Percentiles rank a stretch among this genome's conserved stretches.
These are phyloP conservation scores for Melipona beecheii DNA, from an alignment of 2,888 invertebrate species.

Conservation along the genomic window DNA sequence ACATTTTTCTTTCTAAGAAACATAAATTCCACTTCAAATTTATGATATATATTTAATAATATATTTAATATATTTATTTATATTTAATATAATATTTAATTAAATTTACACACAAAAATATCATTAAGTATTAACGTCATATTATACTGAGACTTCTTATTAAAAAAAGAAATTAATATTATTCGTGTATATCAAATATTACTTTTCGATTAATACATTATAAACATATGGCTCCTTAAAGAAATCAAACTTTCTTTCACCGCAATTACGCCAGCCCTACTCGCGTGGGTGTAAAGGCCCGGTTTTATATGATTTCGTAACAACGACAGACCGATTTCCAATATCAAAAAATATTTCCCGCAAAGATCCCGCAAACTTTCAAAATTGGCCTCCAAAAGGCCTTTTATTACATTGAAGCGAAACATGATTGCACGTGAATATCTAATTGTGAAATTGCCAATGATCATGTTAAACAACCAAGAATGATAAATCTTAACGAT, in stretches of 20 bases:
- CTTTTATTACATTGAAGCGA: conserved; percentile 33
- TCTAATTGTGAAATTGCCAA: conserved; percentile 41
- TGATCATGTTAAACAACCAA: conserved; percentile 35
- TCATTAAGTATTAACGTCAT: not conserved
- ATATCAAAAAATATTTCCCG: conserved; percentile 69
- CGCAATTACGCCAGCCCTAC: conserved; percentile 50
- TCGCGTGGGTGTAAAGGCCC: conserved; percentile 74
- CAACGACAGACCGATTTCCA: conserved; percentile 70
- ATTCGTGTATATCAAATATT: conserved; percentile 18
- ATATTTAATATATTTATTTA: too few relatives aligned
- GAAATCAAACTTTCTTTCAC: conserved; percentile 73
- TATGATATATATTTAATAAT: too few relatives aligned
- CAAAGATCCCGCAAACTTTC: conserved; percentile 63
- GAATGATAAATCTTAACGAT: conserved; percentile 30
- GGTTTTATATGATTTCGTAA: conserved; percentile 78
- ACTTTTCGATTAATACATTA: conserved; percentile 40
- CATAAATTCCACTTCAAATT: not conserved
- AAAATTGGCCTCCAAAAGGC: conserved; percentile 24
- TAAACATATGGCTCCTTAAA: conserved; percentile 65
- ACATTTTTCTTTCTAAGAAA: not conserved
- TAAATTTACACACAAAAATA: not conserved
- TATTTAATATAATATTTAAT: too few relatives aligned
- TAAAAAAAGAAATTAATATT: conserved; percentile 9
- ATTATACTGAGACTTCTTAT: not conserved
- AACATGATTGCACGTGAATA: conserved; percentile 21